These are phyloP conservation scores for Eupithecia tripunctaria DNA, from an alignment of 2,888 invertebrate species.

Conservation along the genomic window DNA sequence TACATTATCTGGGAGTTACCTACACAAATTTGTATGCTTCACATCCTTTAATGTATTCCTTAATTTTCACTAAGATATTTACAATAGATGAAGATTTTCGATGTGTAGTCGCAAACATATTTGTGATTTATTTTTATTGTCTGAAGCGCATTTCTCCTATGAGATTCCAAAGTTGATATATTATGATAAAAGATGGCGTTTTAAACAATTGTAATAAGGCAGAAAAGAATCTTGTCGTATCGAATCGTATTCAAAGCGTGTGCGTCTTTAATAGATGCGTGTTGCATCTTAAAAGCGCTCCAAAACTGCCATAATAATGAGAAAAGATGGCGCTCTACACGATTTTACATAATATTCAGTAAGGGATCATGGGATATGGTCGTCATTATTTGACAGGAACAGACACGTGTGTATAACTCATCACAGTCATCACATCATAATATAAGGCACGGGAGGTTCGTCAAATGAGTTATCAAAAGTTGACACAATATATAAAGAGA, in stretches of 20 bases:
- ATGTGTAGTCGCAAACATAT: not conserved
- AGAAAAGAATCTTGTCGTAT: not conserved
- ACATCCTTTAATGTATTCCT: not conserved
- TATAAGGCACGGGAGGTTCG: slow-evolving; percentile 89
- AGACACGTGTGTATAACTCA: slow-evolving; percentile 90
- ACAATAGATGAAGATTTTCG: not conserved
- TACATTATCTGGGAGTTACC: not conserved
- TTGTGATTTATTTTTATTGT: not conserved
- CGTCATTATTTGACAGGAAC: slow-evolving; percentile 78
- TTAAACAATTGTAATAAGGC: not conserved
- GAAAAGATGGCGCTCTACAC: not conserved
- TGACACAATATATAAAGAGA: not conserved
- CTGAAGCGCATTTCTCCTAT: not conserved
- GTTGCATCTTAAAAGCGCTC: no score
- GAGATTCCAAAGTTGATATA: not conserved
- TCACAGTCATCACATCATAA: slow-evolving; percentile 56
- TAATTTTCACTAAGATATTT: not conserved
- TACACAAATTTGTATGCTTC: not conserved
- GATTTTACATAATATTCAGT: slow-evolving; percentile 44
- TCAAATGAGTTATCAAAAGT: slow-evolving; percentile 70
- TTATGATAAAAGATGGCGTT: not conserved
- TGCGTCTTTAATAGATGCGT: no score
- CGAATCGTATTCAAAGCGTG: no score
- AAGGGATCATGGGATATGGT: slow-evolving; percentile 54
- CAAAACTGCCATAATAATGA: no score